These are phyloP conservation scores for Sebastes cheni DNA, from an alignment of 2,797 vertebrate species.

Conservation along the genomic window DNA sequence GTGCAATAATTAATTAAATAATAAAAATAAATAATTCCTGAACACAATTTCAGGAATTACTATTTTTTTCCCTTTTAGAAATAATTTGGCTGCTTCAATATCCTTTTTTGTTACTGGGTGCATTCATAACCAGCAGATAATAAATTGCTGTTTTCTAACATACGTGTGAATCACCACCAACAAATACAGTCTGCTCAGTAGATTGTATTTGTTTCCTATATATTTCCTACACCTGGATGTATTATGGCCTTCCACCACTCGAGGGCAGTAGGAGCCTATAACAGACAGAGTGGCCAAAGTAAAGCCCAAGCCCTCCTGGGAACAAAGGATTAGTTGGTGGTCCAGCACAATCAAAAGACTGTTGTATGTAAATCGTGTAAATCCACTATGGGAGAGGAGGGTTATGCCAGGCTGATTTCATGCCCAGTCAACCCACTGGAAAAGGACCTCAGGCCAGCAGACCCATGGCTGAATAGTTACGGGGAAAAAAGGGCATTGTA, in stretches of 20 bases:
- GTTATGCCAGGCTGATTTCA: conserved; percentile 76
- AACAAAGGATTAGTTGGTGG: conserved; percentile 80
- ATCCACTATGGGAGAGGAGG: conserved; percentile 66
- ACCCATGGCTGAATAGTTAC: conserved; percentile 52
- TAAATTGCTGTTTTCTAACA: not conserved
- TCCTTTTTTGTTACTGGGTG: not conserved
- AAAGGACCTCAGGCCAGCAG: conserved; percentile 62
- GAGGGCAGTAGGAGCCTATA: conserved; percentile 69
- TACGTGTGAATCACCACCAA: not conserved
- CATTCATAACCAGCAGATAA: not conserved
- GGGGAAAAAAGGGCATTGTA: conserved; percentile 27
- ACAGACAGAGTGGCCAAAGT: not conserved
- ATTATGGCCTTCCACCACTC: conserved; percentile 44
- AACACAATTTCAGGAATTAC: not conserved
- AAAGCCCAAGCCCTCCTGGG: conserved; percentile 48
- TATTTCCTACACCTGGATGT: not conserved
- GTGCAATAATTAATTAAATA: not conserved
- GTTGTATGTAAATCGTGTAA: conserved; percentile 75
- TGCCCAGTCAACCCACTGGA: conserved; percentile 62
- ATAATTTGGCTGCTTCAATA: not conserved
- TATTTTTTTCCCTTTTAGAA: not conserved
- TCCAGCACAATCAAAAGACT: conserved; percentile 72
- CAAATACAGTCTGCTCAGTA: not conserved
- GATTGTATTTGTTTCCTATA: not conserved
- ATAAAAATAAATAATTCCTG: not conserved